These are phyloP conservation scores for Motacilla tschutschensis DNA, from an alignment of 2,113 vertebrate genomes.

Conservation along the genomic window DNA sequence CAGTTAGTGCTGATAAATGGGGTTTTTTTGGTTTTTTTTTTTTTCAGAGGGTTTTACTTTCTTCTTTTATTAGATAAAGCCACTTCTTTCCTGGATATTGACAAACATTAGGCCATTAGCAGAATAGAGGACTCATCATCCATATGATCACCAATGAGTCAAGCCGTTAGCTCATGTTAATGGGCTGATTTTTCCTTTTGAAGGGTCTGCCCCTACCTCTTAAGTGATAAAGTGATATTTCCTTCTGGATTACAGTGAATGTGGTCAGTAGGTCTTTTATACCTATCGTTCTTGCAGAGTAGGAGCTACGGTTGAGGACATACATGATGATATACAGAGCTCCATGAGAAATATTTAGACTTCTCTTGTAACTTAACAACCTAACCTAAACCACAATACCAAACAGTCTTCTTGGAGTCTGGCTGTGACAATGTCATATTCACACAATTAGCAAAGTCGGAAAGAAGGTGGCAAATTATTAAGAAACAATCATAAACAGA, in stretches of 20 bases:
- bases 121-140: background rate
- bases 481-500: background rate
- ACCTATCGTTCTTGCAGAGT: background rate
- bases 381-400: background rate
- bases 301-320: background rate
- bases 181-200: background rate
- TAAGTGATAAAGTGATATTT: background rate
- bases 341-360: background rate
- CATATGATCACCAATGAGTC: background rate
- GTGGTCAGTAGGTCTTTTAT: background rate
- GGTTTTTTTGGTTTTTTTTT: background rate
- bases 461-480: background rate
- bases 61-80: background rate
- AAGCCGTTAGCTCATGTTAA: background rate
- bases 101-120: background rate
- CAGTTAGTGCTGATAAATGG: background rate
- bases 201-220: background rate
- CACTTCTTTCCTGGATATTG: background rate
- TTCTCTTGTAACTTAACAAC: background rate
- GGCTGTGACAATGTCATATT: background rate
- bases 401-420: background rate
- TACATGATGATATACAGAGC: background rate
- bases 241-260: background rate
- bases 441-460: background rate
- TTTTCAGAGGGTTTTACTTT: background rate